phyloP scores from a whole-genome alignment of 2,888 invertebrate species.

The Teinopalpus imperialis region DNA sequence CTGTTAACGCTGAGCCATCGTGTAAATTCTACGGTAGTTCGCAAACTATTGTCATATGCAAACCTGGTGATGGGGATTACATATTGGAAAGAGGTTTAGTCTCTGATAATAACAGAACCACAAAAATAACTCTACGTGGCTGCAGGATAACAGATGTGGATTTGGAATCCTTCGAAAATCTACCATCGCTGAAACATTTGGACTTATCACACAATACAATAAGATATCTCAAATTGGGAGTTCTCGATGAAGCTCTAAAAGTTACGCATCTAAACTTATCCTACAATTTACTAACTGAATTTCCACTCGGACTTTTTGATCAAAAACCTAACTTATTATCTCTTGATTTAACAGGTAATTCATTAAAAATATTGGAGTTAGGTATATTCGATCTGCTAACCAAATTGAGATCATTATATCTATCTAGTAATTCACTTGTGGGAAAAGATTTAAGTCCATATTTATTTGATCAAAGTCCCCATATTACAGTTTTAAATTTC shows the following conservation, averaged over 20 bases:
- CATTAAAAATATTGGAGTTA: slow-evolving; percentile 38
- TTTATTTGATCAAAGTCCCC: slow-evolving; percentile 43
- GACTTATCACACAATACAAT: slow-evolving; percentile 55
- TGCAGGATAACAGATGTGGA: slow-evolving; percentile 47
- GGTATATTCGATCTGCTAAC: slow-evolving; percentile 48
- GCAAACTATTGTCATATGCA: slow-evolving; percentile 34
- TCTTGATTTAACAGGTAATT: slow-evolving; percentile 52
- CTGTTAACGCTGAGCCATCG: slow-evolving; percentile 27
- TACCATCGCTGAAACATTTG: slow-evolving; percentile 43
- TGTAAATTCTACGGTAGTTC: slow-evolving; percentile 31
- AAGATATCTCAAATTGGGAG: slow-evolving; percentile 43
- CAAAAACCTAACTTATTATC: slow-evolving; percentile 44
- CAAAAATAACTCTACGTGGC: slow-evolving; percentile 36
- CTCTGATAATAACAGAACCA: slow-evolving; percentile 43
- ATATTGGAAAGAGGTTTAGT: slow-evolving; percentile 42
- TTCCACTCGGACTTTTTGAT: slow-evolving; percentile 55
- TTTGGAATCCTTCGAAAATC: slow-evolving; percentile 45
- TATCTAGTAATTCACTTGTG: slow-evolving; percentile 47
- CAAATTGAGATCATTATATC: slow-evolving; percentile 45
- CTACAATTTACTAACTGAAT: slow-evolving; percentile 43
- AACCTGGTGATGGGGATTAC: slow-evolving; percentile 35
- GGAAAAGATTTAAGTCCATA: slow-evolving; percentile 43
- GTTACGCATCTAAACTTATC: slow-evolving; percentile 52
- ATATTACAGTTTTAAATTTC: slow-evolving; percentile 46
- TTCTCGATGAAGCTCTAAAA: slow-evolving; percentile 42